phyloP scores from a whole-genome alignment of 2,113 vertebrate genomes.

The Ceyx melanurus region DNA sequence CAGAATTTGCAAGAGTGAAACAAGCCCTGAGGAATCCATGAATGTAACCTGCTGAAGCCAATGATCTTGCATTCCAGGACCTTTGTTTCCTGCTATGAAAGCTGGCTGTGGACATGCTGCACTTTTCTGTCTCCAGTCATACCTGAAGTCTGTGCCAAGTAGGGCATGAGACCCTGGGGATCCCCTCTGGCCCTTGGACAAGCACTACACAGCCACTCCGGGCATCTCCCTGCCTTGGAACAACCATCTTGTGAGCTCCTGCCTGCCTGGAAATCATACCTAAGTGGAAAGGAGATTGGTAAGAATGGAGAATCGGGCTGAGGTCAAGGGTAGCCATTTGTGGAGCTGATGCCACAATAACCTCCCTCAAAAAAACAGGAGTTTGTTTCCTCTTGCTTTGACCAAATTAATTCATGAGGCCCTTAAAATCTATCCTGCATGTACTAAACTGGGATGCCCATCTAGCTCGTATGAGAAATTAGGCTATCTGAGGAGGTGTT shows the following conservation, averaged over 20 bases:
- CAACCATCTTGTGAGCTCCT: neutral
- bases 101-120: accelerated
- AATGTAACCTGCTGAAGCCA: neutral
- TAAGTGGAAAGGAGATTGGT: neutral
- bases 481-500: constrained; percentile 23
- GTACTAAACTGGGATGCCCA: neutral
- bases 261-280: neutral
- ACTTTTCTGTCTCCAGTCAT: accelerated
- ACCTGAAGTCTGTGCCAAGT: accelerated
- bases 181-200: neutral
- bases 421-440: neutral
- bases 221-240: neutral
- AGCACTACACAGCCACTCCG: neutral
- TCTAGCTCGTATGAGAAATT: neutral
- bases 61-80: neutral
- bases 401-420: constrained; percentile 9
- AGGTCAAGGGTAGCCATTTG: neutral
- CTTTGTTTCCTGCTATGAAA: neutral
- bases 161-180: neutral
- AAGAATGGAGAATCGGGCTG: neutral
- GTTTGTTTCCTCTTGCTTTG: constrained; percentile 13
- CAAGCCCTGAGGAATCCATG: neutral
- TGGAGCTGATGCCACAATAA: neutral
- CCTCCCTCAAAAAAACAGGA: neutral
- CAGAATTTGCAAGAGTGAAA: neutral